A percentile compares a stretch with the other conserved stretches of the same genome.
phyloP scores from a whole-genome alignment of 2,113 vertebrate species.

The Paraplagusia blochii region DNA sequence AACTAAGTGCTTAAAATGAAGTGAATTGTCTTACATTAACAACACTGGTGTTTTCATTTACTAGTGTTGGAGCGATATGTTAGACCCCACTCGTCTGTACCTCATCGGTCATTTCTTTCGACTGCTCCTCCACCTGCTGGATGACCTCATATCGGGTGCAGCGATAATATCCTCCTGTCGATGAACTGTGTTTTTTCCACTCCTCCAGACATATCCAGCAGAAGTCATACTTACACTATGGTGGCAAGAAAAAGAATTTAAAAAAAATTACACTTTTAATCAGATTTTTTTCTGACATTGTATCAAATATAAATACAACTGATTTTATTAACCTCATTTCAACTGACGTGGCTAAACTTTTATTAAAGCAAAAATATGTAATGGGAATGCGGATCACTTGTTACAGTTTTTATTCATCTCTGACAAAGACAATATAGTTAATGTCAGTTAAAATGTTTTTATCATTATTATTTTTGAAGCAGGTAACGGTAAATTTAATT shows the following conservation, averaged over 20 bases:
- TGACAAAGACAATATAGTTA: too few species aligned
- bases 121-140: slow-evolving; percentile 95
- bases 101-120: slow-evolving; percentile 98
- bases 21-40: too few species aligned
- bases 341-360: too few species aligned
- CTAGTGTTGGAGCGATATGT: neutral
- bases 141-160: slow-evolving; percentile 98
- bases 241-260: neutral
- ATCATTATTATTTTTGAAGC: too few species aligned
- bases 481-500: too few species aligned
- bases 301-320: slow-evolving; percentile 1
- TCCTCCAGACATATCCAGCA: slow-evolving; percentile 99
- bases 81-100: slow-evolving; percentile 59
- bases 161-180: slow-evolving; percentile 96
- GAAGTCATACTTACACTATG: slow-evolving; percentile 97
- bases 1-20: too few species aligned
- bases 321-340: too few species aligned
- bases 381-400: too few species aligned
- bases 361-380: too few species aligned
- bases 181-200: slow-evolving; percentile 99
- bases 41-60: too few species aligned
- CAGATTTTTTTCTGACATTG: neutral
- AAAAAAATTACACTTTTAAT: neutral
- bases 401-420: too few species aligned
- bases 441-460: too few species aligned